Base-by-base conservation (phyloP, 2,797 vertebrate species). In the Siniperca scherzeri region DNA sequence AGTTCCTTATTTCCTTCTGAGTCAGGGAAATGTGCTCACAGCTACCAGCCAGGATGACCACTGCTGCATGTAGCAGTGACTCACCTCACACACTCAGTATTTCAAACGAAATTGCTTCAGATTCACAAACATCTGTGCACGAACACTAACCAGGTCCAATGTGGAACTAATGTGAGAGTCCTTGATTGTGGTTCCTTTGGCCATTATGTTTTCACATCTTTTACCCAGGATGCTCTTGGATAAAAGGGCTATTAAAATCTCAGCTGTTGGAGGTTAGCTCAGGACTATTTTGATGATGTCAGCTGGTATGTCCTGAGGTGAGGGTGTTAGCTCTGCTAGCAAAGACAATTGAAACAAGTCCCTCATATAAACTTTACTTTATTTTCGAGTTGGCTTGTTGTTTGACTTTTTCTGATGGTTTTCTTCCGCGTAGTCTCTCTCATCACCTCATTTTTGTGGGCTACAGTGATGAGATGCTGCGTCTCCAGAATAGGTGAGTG, bases 231-330 rank as follows among this genome's bases (percentile, higher is more conserved):
- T 90, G 79, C 82, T 80, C 36, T 86, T 55, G 81, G 77, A 83
- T 83, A 67, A 85, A 88, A 64, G 50, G 71, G 59, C 64, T 67
- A 62, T 87, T 90, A 84, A 91, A 90, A 56, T 74, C 77, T 90
- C 91, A 88, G 89, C 91, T 93, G 93, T 83, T 86, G 83, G 81
- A 89, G 71, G 88, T 94, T 85, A 84, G 83, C 85, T 86, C 55
- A 68, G 88, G 89, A 82, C 78, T 85, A 65, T 87, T 91, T 88
- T 73, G 80, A 90, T 91, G 88, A 93, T 87, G 90, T 94, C 83
- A 93, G 87, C 84, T 90, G 78, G 74, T 84, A 75, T 90, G 88
- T 89, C 89, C 87, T 74, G 87, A 91, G 88, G 90, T 84, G 48
- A 79, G 83, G 76, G 78, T 83, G 89, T 87, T 50, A 80, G 52